phyloP scores from a whole-genome alignment of 2,113 vertebrate genomes.

The Geothlypis trichas region DNA sequence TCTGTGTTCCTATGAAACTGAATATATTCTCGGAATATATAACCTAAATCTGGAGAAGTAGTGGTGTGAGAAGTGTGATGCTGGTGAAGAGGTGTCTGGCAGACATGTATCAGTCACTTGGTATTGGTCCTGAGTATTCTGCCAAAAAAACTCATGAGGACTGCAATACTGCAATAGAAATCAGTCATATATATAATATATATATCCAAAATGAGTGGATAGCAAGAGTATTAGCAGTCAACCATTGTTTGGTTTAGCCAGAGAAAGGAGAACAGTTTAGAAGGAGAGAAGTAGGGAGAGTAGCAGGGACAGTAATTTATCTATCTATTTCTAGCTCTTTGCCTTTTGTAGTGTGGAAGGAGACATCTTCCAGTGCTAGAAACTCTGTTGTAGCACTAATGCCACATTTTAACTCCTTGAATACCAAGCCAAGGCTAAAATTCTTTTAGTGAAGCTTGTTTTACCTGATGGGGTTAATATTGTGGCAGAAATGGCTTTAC shows the following conservation, averaged over 20 bases:
- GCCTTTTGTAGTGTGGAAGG: not conserved
- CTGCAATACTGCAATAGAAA: not conserved
- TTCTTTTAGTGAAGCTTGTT: not conserved
- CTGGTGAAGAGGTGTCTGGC: not conserved
- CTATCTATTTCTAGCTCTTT: not conserved
- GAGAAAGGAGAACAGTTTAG: not conserved
- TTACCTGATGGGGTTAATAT: not conserved
- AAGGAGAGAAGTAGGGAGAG: no score
- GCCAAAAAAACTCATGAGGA: not conserved
- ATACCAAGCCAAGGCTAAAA: not conserved
- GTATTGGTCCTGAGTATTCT: not conserved
- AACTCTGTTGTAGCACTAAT: not conserved
- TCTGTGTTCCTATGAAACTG: not conserved
- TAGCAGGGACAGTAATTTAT: not conserved
- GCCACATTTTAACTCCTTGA: not conserved
- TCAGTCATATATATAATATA: not conserved
- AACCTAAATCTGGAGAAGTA: not conserved
- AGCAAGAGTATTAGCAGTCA: not conserved
- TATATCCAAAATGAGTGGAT: not conserved
- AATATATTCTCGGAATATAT: not conserved
- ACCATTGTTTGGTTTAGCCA: not conserved
- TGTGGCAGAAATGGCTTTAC: not conserved
- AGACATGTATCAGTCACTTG: not conserved
- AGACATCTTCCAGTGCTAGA: not conserved
- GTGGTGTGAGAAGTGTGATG: not conserved